These are phyloP conservation scores for Porites lutea DNA, from an alignment of 64 coral and sea anemone genomes.

Conservation along the genomic window DNA sequence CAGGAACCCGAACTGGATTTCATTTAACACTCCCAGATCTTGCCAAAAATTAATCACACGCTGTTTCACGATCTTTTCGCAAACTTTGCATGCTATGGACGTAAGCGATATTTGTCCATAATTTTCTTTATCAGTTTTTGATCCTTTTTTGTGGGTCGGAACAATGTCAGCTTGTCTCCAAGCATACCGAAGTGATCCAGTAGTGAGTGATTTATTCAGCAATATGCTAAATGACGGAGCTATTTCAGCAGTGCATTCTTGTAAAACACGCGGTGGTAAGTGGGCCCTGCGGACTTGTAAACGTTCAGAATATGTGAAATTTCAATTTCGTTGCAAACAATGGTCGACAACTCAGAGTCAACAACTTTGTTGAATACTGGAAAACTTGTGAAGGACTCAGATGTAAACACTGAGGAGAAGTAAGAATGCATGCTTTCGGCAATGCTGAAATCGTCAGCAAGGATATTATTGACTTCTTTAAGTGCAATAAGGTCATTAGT, in stretches of 20 bases:
- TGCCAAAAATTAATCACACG: slow-evolving; percentile 1
- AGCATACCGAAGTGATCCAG: background rate
- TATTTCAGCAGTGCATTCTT: background rate
- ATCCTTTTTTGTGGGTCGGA: slow-evolving; percentile 24
- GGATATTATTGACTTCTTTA: slow-evolving; percentile 9
- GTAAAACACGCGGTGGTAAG: background rate
- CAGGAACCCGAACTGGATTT: background rate
- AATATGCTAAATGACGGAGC: background rate
- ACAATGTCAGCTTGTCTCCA: background rate
- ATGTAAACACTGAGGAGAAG: background rate
- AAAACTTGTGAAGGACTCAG: background rate
- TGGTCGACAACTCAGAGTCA: background rate
- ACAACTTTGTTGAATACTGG: background rate
- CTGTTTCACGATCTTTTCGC: slow-evolving; percentile 4
- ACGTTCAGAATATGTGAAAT: background rate
- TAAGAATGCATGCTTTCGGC: background rate
- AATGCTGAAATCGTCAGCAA: slow-evolving; percentile 32
- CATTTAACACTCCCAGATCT: background rate
- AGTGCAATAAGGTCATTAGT: slow-evolving; percentile 53
- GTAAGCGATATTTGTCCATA: slow-evolving; percentile 28
- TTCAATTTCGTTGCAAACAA: background rate
- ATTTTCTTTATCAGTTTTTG: slow-evolving; percentile 29
- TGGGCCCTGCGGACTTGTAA: background rate
- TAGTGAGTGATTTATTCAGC: background rate
- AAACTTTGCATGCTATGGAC: background rate